Percentiles rank a stretch among this genome's conserved stretches.
phyloP scores from a whole-genome alignment of 2,113 vertebrate genomes.

The Philantomba maxwellii region DNA sequence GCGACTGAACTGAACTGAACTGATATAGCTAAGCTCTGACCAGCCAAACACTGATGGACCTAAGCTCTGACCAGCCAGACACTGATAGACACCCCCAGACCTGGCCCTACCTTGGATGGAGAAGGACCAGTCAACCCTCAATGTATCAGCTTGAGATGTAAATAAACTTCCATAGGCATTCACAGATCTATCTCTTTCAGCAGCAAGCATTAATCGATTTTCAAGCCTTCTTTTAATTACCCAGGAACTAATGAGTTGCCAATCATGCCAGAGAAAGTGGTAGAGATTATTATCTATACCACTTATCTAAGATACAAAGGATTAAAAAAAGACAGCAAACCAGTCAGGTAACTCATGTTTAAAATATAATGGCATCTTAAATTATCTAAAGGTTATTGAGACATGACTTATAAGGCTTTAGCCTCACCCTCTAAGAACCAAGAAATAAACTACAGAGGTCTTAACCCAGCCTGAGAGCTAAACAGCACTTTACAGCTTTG shows the following conservation, averaged over 20 bases:
- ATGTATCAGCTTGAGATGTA: not conserved
- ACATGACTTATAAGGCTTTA: not conserved
- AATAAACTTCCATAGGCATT: not conserved
- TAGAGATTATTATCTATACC: not conserved
- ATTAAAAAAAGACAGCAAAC: not conserved
- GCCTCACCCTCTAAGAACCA: not conserved
- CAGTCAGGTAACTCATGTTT: not conserved
- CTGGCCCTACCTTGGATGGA: not conserved
- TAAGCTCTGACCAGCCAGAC: not conserved
- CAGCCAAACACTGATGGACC: accelerated
- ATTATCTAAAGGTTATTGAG: not conserved
- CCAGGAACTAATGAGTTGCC: not conserved
- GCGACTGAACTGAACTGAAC: too few species aligned
- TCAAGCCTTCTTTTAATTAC: not conserved
- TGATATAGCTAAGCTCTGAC: not conserved
- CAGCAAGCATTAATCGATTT: not conserved
- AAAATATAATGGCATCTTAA: not conserved
- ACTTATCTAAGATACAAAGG: not conserved
- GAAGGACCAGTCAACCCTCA: not conserved
- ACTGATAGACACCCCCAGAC: not conserved
- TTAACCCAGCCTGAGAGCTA: not conserved
- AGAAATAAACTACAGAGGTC: not conserved
- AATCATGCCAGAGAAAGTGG: not conserved
- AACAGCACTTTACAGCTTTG: not conserved
- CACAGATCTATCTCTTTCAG: not conserved